Conservation (phyloP, 2,888 invertebrate species). For the Copidosoma aretas region DNA sequence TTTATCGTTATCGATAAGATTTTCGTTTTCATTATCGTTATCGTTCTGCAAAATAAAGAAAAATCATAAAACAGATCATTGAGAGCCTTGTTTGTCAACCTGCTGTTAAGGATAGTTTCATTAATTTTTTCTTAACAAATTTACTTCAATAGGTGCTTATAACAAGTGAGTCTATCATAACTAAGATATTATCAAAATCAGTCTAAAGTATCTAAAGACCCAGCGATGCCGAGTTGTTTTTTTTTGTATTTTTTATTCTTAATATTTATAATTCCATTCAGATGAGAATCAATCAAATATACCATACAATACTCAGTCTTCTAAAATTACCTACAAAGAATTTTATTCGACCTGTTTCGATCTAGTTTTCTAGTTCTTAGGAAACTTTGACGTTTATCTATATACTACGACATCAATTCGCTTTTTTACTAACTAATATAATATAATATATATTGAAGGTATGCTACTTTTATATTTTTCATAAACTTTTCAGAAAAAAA, state of each 20-base stretch:
- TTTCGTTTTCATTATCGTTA: slow-evolving; percentile 52
- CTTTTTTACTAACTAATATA: slow-evolving; percentile 15
- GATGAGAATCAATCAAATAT: slow-evolving; percentile 35
- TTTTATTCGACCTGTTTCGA: slow-evolving; percentile 4
- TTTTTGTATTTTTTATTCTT: slow-evolving; percentile 12
- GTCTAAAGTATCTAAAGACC: slow-evolving; percentile 35
- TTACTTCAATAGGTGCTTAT: slow-evolving; percentile 20
- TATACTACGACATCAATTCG: slow-evolving; percentile 26
- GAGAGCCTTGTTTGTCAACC: slow-evolving; percentile 46
- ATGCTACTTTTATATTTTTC: background rate
- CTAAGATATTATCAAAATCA: slow-evolving; percentile 13
- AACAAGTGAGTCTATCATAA: slow-evolving; percentile 27
- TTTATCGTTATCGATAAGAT: slow-evolving; percentile 61
- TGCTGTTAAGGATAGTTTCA: slow-evolving; percentile 29
- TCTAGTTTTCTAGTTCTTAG: slow-evolving; percentile 14
- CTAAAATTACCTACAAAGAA: slow-evolving; percentile 35
- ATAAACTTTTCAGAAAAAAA: background rate
- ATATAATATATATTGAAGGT: background rate
- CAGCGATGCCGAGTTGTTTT: slow-evolving; percentile 36
- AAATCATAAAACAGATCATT: slow-evolving; percentile 60
- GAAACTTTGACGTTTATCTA: slow-evolving; percentile 11
- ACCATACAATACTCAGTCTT: slow-evolving; percentile 39
- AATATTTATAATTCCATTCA: slow-evolving; percentile 1
- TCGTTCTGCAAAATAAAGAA: slow-evolving; percentile 62
- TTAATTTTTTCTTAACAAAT: slow-evolving; percentile 14